Base-by-base conservation (phyloP, 1,140 invertebrate genomes). In the Portunus trituberculatus region DNA sequence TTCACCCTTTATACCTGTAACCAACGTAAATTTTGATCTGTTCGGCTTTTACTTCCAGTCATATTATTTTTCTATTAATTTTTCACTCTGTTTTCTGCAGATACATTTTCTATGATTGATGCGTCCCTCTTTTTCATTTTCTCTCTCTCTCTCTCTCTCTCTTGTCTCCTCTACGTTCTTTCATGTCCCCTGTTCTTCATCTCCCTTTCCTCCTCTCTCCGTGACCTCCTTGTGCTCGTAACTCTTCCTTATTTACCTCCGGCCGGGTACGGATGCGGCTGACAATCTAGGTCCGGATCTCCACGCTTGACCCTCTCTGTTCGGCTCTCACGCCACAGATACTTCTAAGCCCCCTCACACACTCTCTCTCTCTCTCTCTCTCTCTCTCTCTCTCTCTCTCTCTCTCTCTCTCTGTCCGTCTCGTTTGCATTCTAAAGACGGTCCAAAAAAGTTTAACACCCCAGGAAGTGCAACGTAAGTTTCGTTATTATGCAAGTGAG, bases 181-280 rank as follows among this genome's bases (percentile, higher is more conserved):
- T 76, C 6, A 76, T 76, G 67, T 76, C n/a, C 67, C 25, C 20
- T 20, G 10, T 20, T 59, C 52, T 76, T n/a, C 67, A 12, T n/a
- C 25, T 76, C 67, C n/a, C 67, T n/a, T 8, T 76, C 67, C 67
- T 76, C 20, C 67, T 76, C 8, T 25, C 67, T 76, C n/a, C 25
- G 67, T 76, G 67, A 76, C 67, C 67, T 76, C 67, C 20, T 76
- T n/a, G 67, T 0, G 67, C 67, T 76, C 67, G 25, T 76, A 76
- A 76, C 67, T 76, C 67, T 76, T 76, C 67, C 25, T 25, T 76
- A 76, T 76, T 76, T 76, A 76, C 67, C 67, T 76, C 67, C 67
- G 67, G 67, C n/a, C 67, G 20, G 67, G 67, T 76, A 76, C 67
- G 67, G n/a, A 76, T 76, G 67, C 25, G 67, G 67, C n/a, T 76